These are phyloP conservation scores for Oedothorax gibbosus DNA, from an alignment of 1,140 invertebrate genomes.

Conservation along the genomic window DNA sequence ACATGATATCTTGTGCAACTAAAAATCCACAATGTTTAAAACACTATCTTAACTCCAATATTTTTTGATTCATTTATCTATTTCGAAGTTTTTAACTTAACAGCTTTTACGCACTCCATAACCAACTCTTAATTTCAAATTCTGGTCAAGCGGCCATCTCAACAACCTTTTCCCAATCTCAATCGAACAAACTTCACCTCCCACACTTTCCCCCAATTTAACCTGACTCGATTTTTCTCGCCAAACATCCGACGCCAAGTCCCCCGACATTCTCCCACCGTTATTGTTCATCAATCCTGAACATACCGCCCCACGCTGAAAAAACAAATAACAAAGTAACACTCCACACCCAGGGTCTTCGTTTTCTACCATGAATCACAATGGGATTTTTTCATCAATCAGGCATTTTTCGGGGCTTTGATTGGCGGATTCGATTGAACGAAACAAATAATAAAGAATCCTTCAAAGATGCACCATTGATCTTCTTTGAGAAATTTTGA, in stretches of 20 bases:
- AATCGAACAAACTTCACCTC: no score
- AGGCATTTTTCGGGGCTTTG: conserved; percentile 18
- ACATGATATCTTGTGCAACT: no score
- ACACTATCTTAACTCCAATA: no score
- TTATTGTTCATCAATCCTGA: conserved; percentile 57
- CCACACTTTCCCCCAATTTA: no score
- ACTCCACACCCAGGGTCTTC: background rate
- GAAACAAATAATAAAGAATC: conserved; percentile 25
- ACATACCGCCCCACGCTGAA: background rate
- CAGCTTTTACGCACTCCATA: no score
- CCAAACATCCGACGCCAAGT: conserved; percentile 46
- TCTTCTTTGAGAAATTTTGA: conserved; percentile 16
- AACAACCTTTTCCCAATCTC: no score
- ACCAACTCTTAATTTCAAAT: no score
- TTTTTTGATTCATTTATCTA: no score
- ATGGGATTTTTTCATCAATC: conserved; percentile 39
- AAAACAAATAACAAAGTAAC: conserved; percentile 40
- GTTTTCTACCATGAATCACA: conserved; percentile 43
- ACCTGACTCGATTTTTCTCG: conserved; percentile 14
- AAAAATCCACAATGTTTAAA: no score
- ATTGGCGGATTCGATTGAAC: conserved; percentile 29
- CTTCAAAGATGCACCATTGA: conserved; percentile 17
- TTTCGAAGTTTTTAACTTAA: no score
- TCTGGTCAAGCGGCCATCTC: no score
- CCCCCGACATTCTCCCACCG: conserved; percentile 50